A percentile compares a stretch with the other conserved stretches of the same genome.
phyloP scores from a whole-genome alignment of 2,888 invertebrate genomes.

The Chloroclystis v-ata region DNA sequence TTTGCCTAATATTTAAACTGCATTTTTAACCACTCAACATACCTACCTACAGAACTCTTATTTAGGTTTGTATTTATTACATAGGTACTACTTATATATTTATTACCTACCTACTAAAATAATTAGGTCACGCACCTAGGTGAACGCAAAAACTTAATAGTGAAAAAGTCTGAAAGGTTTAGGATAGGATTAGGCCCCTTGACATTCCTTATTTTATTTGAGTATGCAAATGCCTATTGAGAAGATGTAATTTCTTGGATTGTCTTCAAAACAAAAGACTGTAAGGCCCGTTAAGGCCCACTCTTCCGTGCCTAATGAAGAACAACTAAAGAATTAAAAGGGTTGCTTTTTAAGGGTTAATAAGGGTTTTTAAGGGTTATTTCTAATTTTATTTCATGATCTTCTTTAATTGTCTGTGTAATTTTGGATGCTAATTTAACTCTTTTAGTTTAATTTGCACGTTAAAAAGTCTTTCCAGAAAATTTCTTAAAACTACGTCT shows the following conservation, averaged over 20 bases:
- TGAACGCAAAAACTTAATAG: too few relatives aligned
- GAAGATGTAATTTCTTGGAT: constrained; percentile 43
- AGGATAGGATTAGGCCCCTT: too few relatives aligned
- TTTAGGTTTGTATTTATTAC: too few relatives aligned
- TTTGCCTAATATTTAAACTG: too few relatives aligned
- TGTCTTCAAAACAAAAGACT: constrained; percentile 46
- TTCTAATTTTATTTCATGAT: constrained; percentile 46
- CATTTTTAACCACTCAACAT: too few relatives aligned
- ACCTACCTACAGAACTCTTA: too few relatives aligned
- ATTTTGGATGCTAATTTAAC: constrained; percentile 32
- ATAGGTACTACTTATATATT: too few relatives aligned
- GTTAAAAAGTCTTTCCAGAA: too few relatives aligned
- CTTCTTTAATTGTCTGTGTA: constrained; percentile 56
- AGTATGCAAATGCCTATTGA: not conserved
- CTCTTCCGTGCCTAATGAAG: constrained; percentile 67
- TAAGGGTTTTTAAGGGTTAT: constrained; percentile 15
- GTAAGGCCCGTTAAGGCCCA: constrained; percentile 57
- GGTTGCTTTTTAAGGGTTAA: constrained; percentile 13
- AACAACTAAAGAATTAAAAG: constrained; percentile 50
- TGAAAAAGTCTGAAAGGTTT: too few relatives aligned
- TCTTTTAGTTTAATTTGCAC: not conserved
- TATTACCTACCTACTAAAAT: too few relatives aligned
- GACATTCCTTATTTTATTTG: not conserved
- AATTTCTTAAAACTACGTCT: too few relatives aligned
- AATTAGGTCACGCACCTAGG: too few relatives aligned